Base-by-base conservation (phyloP, 2,113 vertebrate species). In the Poicephalus meyeri region DNA sequence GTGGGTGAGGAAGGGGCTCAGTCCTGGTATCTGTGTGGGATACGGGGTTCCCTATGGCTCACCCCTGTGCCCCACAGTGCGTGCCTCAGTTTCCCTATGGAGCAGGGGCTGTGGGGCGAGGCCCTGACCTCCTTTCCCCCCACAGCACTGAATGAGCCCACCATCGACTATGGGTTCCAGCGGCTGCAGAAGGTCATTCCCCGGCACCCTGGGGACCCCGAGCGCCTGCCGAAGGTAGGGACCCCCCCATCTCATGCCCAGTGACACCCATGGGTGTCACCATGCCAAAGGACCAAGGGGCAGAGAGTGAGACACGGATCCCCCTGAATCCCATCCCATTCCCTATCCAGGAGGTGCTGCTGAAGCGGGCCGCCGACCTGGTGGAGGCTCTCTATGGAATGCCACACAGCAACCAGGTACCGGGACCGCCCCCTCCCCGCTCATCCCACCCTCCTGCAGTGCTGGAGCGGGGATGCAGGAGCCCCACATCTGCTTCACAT, bases 141-240 rank as follows among this genome's bases (percentile, higher is more conserved):
- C 96, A 33, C 79, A 95, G 94, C 94, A 1, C 87, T 95, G 56
- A 95, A 95, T 2, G 94, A 95, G 42, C 94, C 94, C 41, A 99
- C 99, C 95, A 99, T 99, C 13, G 99, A 99, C 98, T 99, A 99
- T 26, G 99, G 99, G 80, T 99, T 99, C 98, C 99, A 99, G 98
- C 97, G 99, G 95, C 91, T 99, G 96, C 99, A 99, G 98, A 99
- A 99, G 97, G 99, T 99, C 91, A 99, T 99, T 50, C 99, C 99
- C 29, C 98, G 99, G 72, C 99, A 99, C 91, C 99, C 99, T 0
- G 99, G 99, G 12, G 99, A 99, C 96, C 99, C 99, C 0, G 99
- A 99, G 96, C 98, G 99, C 96, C 97, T 99, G 96, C 99, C 99
- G 71, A 99, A 99, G 99, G 99, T 99, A 97, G 96, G 96, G 66